These are phyloP conservation scores for Mirounga angustirostris DNA, from an alignment of 2,113 vertebrate genomes.

Conservation along the genomic window DNA sequence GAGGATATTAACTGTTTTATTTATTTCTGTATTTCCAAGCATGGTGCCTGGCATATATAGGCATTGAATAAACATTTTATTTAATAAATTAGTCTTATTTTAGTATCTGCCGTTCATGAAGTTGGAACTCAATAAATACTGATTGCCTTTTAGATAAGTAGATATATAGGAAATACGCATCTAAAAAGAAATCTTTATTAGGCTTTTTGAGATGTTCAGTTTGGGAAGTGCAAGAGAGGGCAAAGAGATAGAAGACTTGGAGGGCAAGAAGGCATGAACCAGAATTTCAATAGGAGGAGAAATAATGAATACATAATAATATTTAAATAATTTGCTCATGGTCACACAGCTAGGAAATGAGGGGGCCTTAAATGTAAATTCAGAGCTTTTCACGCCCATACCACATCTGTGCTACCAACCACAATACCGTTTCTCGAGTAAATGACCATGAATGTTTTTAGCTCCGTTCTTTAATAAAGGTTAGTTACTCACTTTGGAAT, in stretches of 20 bases:
- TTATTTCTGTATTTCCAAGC: neutral
- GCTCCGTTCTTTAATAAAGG: neutral
- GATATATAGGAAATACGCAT: neutral
- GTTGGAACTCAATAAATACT: neutral
- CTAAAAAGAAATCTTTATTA: neutral
- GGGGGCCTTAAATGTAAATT: neutral
- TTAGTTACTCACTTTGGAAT: neutral
- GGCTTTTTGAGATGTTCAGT: neutral
- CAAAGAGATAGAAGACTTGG: neutral
- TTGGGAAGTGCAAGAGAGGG: neutral
- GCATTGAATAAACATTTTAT: neutral
- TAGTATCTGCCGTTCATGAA: neutral
- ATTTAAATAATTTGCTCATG: neutral
- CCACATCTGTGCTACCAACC: neutral
- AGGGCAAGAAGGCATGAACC: neutral
- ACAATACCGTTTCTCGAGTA: neutral
- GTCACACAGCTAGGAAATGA: neutral
- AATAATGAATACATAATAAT: neutral
- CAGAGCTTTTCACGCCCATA: neutral
- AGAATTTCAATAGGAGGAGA: neutral
- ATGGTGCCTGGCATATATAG: neutral
- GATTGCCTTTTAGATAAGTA: neutral
- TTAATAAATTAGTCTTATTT: neutral
- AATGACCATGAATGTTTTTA: neutral
- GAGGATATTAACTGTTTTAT: neutral